These are phyloP conservation scores for Acanthaster planci DNA, from an alignment of 35 echinoderm and acorn worm genomes.

Conservation along the genomic window DNA sequence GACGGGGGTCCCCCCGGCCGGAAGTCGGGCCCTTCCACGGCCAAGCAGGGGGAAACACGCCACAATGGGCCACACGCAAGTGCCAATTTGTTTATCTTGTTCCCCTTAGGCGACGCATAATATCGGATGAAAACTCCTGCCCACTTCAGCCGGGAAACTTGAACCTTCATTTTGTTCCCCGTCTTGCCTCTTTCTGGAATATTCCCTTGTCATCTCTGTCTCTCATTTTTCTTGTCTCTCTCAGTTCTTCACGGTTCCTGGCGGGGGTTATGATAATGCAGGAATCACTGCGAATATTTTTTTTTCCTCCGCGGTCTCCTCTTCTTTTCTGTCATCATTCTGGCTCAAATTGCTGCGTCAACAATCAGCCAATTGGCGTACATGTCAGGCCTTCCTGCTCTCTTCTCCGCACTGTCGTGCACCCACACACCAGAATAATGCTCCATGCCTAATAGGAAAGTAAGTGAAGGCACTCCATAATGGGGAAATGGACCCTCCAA, in stretches of 20 bases:
- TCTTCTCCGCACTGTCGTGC: no score
- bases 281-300: constrained; percentile 9
- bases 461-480: no score
- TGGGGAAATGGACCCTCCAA: no score
- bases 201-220: no score
- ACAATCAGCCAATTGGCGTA: background rate
- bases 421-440: no score
- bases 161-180: constrained; percentile 25
- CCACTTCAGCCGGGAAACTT: constrained; percentile 21
- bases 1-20: background rate
- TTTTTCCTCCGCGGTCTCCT: background rate
- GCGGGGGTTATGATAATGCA: constrained; percentile 12
- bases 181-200: background rate
- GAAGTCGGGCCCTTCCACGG: constrained; percentile 9
- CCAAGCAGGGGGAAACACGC: background rate
- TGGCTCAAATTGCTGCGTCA: constrained; percentile 4
- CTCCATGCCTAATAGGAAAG: no score
- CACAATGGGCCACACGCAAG: constrained; percentile 32
- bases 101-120: constrained; percentile 30
- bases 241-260: no score
- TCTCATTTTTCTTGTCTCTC: no score
- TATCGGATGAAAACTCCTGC: constrained; percentile 33
- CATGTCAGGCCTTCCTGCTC: no score
- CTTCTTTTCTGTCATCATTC: background rate
- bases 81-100: constrained; percentile 29